phyloP scores from a whole-genome alignment of 2,113 vertebrate species.

The Herpetotheres cachinnans region DNA sequence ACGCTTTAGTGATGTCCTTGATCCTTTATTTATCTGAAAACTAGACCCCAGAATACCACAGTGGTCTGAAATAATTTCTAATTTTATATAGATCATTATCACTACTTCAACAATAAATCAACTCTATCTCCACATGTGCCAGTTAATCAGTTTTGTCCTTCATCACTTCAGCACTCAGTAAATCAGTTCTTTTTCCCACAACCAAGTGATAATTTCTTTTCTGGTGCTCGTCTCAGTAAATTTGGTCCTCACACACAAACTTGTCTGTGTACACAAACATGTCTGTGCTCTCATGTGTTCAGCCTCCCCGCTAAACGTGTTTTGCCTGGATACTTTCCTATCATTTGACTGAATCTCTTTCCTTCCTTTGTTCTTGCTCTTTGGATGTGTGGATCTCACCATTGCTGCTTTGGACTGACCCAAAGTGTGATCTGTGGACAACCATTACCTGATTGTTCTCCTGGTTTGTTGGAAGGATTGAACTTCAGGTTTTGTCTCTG shows the following conservation, averaged over 20 bases:
- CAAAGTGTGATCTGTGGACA: neutral
- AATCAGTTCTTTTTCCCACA: neutral
- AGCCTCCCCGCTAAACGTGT: rapidly evolving
- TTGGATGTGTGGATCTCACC: neutral
- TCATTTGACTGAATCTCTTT: neutral
- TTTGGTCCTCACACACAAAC: neutral
- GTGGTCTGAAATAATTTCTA: neutral
- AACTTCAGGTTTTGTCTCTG: neutral
- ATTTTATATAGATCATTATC: neutral
- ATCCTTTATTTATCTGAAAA: neutral
- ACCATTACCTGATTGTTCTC: neutral
- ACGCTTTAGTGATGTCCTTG: neutral
- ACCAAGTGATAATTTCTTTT: neutral
- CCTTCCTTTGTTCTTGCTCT: neutral
- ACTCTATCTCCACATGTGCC: rapidly evolving
- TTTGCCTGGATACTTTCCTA: neutral
- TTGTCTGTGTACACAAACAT: neutral
- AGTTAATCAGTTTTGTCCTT: neutral
- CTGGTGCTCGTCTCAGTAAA: neutral
- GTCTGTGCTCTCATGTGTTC: neutral
- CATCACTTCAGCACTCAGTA: neutral
- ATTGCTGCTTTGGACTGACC: neutral
- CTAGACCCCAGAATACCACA: neutral
- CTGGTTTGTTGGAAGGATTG: neutral
- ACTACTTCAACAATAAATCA: neutral